These are phyloP conservation scores for Neodiprion pinetum DNA, from an alignment of 1,140 invertebrate species.

Conservation along the genomic window DNA sequence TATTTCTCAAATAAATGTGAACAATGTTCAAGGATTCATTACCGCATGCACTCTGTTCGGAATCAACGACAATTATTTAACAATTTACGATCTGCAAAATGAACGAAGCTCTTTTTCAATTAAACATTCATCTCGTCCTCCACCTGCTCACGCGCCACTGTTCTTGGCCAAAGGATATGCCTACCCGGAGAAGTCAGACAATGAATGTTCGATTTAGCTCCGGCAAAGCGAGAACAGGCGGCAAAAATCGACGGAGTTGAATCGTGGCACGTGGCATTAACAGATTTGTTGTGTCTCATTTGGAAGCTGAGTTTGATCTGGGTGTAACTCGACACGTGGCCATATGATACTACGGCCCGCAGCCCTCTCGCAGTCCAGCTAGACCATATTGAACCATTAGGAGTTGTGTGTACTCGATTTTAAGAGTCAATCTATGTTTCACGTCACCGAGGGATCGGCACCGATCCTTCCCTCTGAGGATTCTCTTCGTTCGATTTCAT, in stretches of 20 bases:
- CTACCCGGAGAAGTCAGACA: too few relatives aligned
- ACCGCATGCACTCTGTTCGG: too few relatives aligned
- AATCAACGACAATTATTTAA: too few relatives aligned
- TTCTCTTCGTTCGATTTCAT: neutral
- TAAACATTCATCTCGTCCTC: too few relatives aligned
- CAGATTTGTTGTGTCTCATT: conserved; percentile 49
- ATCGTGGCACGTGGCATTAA: conserved; percentile 47
- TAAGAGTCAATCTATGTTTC: conserved; percentile 45
- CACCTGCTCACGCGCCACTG: too few relatives aligned
- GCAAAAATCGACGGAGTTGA: neutral
- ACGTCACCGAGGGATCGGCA: neutral
- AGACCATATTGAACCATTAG: conserved; percentile 52
- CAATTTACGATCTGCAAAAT: too few relatives aligned
- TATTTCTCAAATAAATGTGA: too few relatives aligned
- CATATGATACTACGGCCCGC: conserved; percentile 33
- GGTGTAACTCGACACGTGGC: conserved; percentile 58
- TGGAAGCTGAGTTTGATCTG: conserved; percentile 21
- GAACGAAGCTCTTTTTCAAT: too few relatives aligned
- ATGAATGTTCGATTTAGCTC: too few relatives aligned
- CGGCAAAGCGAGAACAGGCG: neutral
- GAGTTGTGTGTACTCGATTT: conserved; percentile 53
- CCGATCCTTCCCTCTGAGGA: neutral
- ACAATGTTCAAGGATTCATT: too few relatives aligned
- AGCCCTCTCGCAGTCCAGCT: conserved; percentile 19
- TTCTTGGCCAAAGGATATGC: too few relatives aligned